A percentile compares a stretch with the other conserved stretches of the same genome.
Evolutionary conservation across 2,113 vertebrate species (phyloP).

Genomic region (Oryzias celebensis): DNA sequence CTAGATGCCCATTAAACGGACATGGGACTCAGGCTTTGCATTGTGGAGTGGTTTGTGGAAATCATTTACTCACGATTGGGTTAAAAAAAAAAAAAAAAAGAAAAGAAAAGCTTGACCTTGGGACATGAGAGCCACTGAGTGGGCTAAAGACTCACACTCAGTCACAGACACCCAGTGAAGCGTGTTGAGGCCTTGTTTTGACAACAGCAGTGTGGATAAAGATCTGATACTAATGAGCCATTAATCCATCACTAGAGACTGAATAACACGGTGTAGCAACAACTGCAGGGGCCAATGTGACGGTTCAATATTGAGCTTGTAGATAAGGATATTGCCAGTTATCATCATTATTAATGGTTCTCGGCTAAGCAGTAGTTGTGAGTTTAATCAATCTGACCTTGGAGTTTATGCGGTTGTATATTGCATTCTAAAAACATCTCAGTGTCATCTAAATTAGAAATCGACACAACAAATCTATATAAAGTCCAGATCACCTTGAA

Average conservation of each 20-base stretch:
- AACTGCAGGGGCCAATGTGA: slow-evolving; percentile 28
- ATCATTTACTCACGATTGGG: slow-evolving; percentile 63
- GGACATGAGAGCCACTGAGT: slow-evolving; percentile 21
- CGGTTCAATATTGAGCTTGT: slow-evolving; percentile 34
- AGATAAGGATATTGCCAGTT: slow-evolving; percentile 52
- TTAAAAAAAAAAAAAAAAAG: too few species aligned
- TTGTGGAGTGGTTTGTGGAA: slow-evolving; percentile 37
- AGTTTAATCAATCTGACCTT: slow-evolving; percentile 42
- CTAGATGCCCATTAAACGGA: slow-evolving; percentile 65
- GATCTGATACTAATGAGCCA: slow-evolving; percentile 29
- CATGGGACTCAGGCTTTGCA: slow-evolving; percentile 34
- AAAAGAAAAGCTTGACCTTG: slow-evolving; percentile 60
- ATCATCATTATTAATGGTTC: slow-evolving; percentile 44
- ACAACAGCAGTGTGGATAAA: slow-evolving; percentile 32
- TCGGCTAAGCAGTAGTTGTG: slow-evolving; percentile 38
- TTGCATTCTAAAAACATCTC: slow-evolving; percentile 22
- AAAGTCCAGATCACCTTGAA: slow-evolving; percentile 25
- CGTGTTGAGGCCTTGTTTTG: slow-evolving; percentile 42
- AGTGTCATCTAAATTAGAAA: slow-evolving; percentile 20
- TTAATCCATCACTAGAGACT: slow-evolving; percentile 22
- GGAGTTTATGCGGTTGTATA: slow-evolving; percentile 14
- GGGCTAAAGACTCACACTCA: slow-evolving; percentile 22
- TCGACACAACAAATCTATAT: neutral
- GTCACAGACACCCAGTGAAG: slow-evolving; percentile 25
- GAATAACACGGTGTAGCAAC: slow-evolving; percentile 29